Base-by-base conservation (phyloP, 2,797 vertebrate species). In the Spatula versicolor region DNA sequence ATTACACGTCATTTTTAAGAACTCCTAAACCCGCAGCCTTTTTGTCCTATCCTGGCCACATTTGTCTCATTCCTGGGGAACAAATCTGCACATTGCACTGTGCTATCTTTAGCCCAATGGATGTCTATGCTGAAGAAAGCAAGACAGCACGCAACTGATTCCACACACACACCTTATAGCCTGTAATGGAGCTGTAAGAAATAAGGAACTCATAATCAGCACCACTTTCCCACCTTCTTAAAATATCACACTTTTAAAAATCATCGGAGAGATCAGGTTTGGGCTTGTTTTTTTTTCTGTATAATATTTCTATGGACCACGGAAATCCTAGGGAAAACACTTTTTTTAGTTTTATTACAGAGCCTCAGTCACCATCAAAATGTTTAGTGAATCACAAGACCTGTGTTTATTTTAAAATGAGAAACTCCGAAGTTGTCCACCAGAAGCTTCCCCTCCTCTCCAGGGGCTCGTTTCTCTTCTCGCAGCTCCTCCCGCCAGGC, bases 61-160 rank as follows among this genome's bases (percentile, higher is more conserved):
- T 21, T 7, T 18, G 76, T 35, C 71, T 90, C 28, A 1, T 60
- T 73, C 79, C 43, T 63, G 62, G 68, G 33, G 66, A 74, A 28
- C 20, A 71, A 54, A 79, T 7, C 33, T 0, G 3, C 39, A 6
- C 35, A 37, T 26, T 74, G 43, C 0, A 0, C 74, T 26, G 69
- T 4, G 56, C 26, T 31, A 17, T 16, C 80, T 43, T 67, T 1
- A 78, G 39, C 62, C 69, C 35, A 28, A 39, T 35, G 78, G 48
- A 55, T 8, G 31, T 2, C 46, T 18, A 4, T 10, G 18, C 1
- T 23, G 31, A 75, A 75, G 63, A 55, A 46, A 33, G 6, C 11
- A 74, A 41, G 41, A 13, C 26, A 52, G 30, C 23, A 6, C 28
- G 31, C 50, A 12, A 7, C 16, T 7, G 30, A n/a, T 3, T 15